Conservation (phyloP, 2,113 vertebrate species). For the Crotophaga sulcirostris region DNA sequence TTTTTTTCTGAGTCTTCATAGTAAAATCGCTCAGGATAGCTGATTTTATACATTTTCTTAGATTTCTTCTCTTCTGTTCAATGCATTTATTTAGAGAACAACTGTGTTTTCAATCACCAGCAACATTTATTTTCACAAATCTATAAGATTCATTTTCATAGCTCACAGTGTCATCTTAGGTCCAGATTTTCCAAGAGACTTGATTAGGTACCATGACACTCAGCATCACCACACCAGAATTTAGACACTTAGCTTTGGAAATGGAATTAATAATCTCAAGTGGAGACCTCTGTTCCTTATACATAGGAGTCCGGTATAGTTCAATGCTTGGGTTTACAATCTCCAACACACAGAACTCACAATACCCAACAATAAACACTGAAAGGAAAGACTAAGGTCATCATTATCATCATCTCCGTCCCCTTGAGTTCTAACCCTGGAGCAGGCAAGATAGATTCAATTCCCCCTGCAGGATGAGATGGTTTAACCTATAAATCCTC, state of each 20-base stretch:
- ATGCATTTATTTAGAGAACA: neutral
- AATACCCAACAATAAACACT: neutral
- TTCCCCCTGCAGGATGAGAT: neutral
- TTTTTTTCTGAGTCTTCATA: neutral
- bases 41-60: neutral
- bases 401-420: neutral
- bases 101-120: neutral
- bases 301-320: neutral
- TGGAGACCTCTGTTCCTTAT: neutral
- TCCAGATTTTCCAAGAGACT: neutral
- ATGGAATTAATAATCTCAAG: neutral
- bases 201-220: neutral
- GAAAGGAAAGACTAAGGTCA: neutral
- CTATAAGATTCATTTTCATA: neutral
- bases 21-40: constrained; percentile 14
- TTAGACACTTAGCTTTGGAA: neutral
- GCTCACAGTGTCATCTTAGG: neutral
- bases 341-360: neutral
- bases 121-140: neutral
- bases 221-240: neutral
- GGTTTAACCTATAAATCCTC: neutral
- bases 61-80: neutral
- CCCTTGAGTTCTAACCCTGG: neutral
- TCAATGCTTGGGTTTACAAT: neutral
- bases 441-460: neutral